Conservation (phyloP, 2,888 invertebrate species). For the Apotomis turbidana region DNA sequence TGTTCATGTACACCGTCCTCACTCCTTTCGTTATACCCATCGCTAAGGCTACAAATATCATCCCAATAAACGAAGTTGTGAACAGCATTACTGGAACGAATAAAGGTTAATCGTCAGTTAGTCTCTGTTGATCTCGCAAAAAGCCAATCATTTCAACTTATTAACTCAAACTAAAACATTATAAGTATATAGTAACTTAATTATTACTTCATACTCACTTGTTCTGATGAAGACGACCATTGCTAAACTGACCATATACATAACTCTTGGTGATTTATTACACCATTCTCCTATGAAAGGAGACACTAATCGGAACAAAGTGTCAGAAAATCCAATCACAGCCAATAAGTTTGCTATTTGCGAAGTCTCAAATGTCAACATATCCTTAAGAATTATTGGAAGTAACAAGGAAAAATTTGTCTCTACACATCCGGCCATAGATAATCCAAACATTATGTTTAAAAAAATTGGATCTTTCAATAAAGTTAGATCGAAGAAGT, state of each 20-base stretch:
- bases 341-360: slow-evolving; percentile 86
- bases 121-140: too few species aligned
- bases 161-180: too few species aligned
- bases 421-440: slow-evolving; percentile 87
- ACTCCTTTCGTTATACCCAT: slow-evolving; percentile 88
- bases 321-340: slow-evolving; percentile 82
- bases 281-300: slow-evolving; percentile 87
- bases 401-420: slow-evolving; percentile 87
- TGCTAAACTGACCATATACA: slow-evolving; percentile 85
- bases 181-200: too few species aligned
- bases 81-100: slow-evolving; percentile 75
- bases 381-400: slow-evolving; percentile 87
- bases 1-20: slow-evolving; percentile 87
- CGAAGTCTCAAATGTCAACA: slow-evolving; percentile 81
- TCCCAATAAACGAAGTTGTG: slow-evolving; percentile 69
- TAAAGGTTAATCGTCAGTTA: not conserved
- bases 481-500: slow-evolving; percentile 86
- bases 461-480: slow-evolving; percentile 87
- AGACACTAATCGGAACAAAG: slow-evolving; percentile 85
- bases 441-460: slow-evolving; percentile 87
- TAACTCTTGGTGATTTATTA: slow-evolving; percentile 84
- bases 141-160: too few species aligned
- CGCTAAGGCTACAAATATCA: slow-evolving; percentile 80
- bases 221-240: slow-evolving; percentile 85
- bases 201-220: slow-evolving; percentile 77